Evolutionary conservation across 2,888 invertebrate genomes (phyloP).

Genomic region (Caenorhabditis uteleia): DNA sequence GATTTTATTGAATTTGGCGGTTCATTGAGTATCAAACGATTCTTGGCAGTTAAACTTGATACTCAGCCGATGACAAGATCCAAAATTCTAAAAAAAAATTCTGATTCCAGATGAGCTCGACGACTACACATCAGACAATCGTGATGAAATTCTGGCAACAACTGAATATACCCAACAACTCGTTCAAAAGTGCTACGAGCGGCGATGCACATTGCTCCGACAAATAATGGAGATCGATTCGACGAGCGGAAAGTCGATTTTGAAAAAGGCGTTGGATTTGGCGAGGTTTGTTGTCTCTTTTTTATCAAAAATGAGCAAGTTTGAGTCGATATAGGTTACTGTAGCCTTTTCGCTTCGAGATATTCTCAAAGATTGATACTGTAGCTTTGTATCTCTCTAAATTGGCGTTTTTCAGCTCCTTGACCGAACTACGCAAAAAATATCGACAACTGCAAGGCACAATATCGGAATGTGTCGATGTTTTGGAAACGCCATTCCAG

Average conservation of each 20-base stretch:
- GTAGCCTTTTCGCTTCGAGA: no score
- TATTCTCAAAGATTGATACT: no score
- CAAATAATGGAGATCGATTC: slow-evolving; percentile 21
- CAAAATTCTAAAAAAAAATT: slow-evolving; percentile 12
- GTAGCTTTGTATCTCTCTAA: no score
- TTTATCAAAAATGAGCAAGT: no score
- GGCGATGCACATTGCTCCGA: slow-evolving; percentile 15
- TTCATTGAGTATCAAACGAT: no score
- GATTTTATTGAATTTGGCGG: not conserved
- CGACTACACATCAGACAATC: no score
- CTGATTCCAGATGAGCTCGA: not conserved
- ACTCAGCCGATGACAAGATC: not conserved
- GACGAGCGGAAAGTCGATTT: slow-evolving; percentile 3
- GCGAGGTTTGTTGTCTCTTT: slow-evolving; percentile 4
- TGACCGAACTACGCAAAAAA: not conserved
- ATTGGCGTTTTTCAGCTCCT: slow-evolving; percentile 2
- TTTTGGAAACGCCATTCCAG: slow-evolving; percentile 41
- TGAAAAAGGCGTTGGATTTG: slow-evolving; percentile 9
- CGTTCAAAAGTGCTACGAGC: slow-evolving; percentile 16
- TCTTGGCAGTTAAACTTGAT: slow-evolving; percentile 17
- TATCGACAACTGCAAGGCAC: slow-evolving; percentile 3
- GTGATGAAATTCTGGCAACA: slow-evolving; percentile 13
- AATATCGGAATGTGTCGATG: slow-evolving; percentile 23
- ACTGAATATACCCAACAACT: slow-evolving; percentile 16
- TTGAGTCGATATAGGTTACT: no score